Evolutionary conservation across 2,797 vertebrate genomes (phyloP), one percentile per base, ranked within the genome.

Genomic region (Gymnocypris eckloni): DNA sequence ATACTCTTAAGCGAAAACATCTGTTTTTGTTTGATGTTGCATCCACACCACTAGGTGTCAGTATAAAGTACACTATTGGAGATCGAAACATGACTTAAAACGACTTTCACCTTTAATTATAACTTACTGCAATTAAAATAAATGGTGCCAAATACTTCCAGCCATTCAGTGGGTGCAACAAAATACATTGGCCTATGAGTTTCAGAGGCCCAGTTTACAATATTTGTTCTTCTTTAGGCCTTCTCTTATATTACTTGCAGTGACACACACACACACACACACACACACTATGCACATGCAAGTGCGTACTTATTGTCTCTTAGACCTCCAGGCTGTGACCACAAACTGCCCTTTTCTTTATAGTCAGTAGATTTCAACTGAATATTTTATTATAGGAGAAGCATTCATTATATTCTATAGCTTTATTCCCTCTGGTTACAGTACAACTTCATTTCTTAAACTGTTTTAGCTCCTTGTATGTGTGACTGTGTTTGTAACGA

Each of bases 401-500:
- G 64, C 39, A 73, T 91, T 94, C 92, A 94, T 95, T 93, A 94
- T 92, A 88, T 87, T 94, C 95, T 94, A 94, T 93, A 89, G 91
- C 87, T 80, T 73, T 86, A 79, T 86, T 84, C 89, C 92, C 90
- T 90, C 89, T 59, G 25, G 78, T 84, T 86, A 86, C 87, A 90
- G 89, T 90, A 84, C 83, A 88, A 88, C 91, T 92, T 93, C 91
- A 89, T 89, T 86, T 43, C 50, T 81, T 48, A 39, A 59, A 37
- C 22, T 28, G 7, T 59, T 72, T 80, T 77, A 83, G 79, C 13
- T 82, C 59, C 39, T 37, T 80, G 72, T 71, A 56, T 70, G 39
- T 84, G 28, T 86, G 79, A 37, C n/a, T 72, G 45, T 85, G 39
- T 79, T 76, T 69, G 66, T 83, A 54, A 59, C 69, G 50, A 41